Evolutionary conservation across 2,113 vertebrate genomes (phyloP).

Genomic region (Todiramphus saurophagus): DNA sequence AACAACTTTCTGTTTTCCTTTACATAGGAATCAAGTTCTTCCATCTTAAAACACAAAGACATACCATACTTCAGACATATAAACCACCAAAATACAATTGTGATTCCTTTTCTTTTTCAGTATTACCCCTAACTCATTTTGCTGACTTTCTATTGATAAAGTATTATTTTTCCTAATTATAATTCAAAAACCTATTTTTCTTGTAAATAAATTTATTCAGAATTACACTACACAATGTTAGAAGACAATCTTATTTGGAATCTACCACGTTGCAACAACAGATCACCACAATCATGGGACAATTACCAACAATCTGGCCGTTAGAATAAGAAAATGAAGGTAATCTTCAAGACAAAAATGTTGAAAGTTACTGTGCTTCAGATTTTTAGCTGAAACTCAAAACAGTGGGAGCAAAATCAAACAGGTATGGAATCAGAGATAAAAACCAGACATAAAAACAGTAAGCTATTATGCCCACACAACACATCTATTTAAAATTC

Average conservation of each 20-base stretch:
- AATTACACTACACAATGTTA: neutral
- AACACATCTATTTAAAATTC: neutral
- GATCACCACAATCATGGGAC: neutral
- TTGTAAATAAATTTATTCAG: neutral
- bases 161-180: neutral
- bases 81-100: neutral
- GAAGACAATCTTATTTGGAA: neutral
- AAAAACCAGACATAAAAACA: neutral
- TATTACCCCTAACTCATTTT: neutral
- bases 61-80: neutral
- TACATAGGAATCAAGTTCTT: neutral
- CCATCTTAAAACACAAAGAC: neutral
- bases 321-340: neutral
- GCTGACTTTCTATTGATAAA: neutral
- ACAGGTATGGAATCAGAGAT: neutral
- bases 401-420: neutral
- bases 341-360: neutral
- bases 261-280: neutral
- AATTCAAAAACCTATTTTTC: neutral
- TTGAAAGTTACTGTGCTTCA: neutral
- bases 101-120: neutral
- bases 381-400: neutral
- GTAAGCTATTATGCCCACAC: neutral
- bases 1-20: neutral
- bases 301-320: neutral